Evolutionary conservation across 2,888 invertebrate genomes (phyloP), one percentile per base, ranked within the genome.

Genomic region (Encarsia formosa): DNA sequence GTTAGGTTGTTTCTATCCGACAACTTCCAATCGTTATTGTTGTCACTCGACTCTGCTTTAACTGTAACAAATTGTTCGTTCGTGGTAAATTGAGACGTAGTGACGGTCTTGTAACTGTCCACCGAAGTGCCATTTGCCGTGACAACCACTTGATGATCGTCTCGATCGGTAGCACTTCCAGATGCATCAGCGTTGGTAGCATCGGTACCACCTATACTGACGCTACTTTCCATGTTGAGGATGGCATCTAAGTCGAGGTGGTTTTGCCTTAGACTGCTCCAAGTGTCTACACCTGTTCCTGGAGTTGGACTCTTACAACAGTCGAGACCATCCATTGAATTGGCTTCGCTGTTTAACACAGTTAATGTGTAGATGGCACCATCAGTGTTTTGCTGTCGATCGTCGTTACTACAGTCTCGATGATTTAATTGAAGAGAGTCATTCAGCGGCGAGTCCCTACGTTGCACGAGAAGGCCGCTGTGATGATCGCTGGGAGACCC

Each of bases 11-110:
- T 88, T 73, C 87, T 85, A 69, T 88, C 84, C 50, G 85, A 84
- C 69, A 86, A 79, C 70, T 87, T 87, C 86, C 88, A 88, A 71
- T 89, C 88, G 73, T 89, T 88, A 72, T 88, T 88, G 69, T 88
- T 88, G 65, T 87, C 71, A 18, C 69, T 66, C 35, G 63, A 61
- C 54, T 54, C 52, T 1, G 52, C 9, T 48, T 61, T 37, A 42
- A 54, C 61, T 63, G 57, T 59, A 6, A 8, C 6, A 6, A 8
- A 11, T 13, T 20, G 20, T 13, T 13, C 38, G 38, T 20, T 8
- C 13, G 15, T 8, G 5, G 20, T 5, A 22, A 4, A 13, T n/a
- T 37, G 37, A 62, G 65, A 62, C 52, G 48, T 4, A 57, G 59
- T 5, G 5, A 54, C 32, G 1, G 59, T 59, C 4, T 65, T 58